Evolutionary conservation across 2,113 vertebrate species (phyloP).

Genomic region (Pelecanus crispus): DNA sequence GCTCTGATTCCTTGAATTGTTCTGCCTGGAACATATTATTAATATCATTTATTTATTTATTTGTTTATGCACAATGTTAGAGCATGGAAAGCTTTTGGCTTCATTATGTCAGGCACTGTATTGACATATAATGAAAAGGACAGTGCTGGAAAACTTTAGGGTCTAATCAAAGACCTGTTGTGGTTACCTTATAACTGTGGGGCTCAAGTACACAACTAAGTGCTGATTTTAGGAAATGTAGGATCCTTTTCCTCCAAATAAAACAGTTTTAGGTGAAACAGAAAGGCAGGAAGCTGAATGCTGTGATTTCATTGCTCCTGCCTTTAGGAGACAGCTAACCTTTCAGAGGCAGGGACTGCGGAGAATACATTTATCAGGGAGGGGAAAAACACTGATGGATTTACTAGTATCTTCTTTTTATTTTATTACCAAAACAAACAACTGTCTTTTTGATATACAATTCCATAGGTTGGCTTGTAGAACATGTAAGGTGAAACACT

Average conservation of each 20-base stretch:
- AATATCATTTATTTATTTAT: background rate
- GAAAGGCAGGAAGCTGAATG: background rate
- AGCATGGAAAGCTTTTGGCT: background rate
- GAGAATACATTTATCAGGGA: conserved; percentile 15
- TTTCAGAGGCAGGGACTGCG: background rate
- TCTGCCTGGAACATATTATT: background rate
- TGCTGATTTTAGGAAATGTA: background rate
- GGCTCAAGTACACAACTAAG: background rate
- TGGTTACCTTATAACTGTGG: background rate
- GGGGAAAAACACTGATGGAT: background rate
- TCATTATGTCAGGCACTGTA: background rate
- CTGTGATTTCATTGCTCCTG: background rate
- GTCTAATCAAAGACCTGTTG: background rate
- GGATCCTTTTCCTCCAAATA: background rate
- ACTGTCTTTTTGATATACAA: conserved; percentile 28
- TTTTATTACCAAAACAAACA: conserved; percentile 56
- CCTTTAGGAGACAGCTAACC: background rate
- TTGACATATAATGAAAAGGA: background rate
- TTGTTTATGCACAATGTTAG: background rate
- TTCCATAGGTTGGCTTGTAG: background rate
- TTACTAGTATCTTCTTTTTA: conserved; percentile 15
- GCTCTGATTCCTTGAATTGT: background rate
- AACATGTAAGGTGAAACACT: background rate
- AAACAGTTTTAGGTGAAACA: background rate
- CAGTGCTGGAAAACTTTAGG: background rate